Evolutionary conservation across 1,140 invertebrate genomes (phyloP).

Genomic region (Caenorhabditis remanei): DNA sequence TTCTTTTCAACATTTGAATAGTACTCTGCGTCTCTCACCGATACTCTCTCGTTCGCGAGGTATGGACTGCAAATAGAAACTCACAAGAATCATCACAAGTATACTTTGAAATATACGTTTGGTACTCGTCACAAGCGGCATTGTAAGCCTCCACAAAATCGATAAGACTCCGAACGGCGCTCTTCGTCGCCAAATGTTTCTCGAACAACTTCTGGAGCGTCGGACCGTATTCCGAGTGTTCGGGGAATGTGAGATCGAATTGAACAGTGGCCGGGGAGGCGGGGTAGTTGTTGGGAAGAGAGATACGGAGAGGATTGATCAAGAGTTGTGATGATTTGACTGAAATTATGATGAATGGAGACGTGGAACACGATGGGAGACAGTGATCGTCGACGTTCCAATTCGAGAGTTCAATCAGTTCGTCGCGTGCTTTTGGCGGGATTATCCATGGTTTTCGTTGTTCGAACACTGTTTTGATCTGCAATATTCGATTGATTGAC

Average conservation of each 20-base stretch:
- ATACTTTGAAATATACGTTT: neutral
- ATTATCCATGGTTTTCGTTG: slow-evolving; percentile 11
- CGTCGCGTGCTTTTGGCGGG: neutral
- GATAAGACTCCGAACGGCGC: neutral
- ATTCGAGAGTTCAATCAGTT: neutral
- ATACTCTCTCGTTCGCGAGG: too few relatives aligned
- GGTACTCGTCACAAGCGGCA: slow-evolving; percentile 23
- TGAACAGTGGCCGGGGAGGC: neutral
- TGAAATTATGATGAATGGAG: slow-evolving; percentile 21
- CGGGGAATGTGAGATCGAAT: slow-evolving; percentile 8
- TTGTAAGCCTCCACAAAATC: neutral
- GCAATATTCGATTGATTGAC: neutral
- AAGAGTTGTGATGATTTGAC: neutral
- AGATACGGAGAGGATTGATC: neutral
- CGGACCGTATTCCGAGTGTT: slow-evolving; percentile 2
- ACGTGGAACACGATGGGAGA: slow-evolving; percentile 12
- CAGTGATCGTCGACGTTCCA: slow-evolving; percentile 9
- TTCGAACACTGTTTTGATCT: slow-evolving; percentile 34
- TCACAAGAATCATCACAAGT: neutral
- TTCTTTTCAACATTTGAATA: too few relatives aligned
- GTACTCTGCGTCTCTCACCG: too few relatives aligned
- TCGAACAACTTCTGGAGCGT: slow-evolving; percentile 18
- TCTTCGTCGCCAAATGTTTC: neutral
- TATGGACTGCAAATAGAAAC: too few relatives aligned
- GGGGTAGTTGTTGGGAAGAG: slow-evolving; percentile 2